A percentile compares a stretch with the other conserved stretches of the same genome.
phyloP scores from a whole-genome alignment of 2,888 invertebrate genomes.

The Hemithea aestivaria region DNA sequence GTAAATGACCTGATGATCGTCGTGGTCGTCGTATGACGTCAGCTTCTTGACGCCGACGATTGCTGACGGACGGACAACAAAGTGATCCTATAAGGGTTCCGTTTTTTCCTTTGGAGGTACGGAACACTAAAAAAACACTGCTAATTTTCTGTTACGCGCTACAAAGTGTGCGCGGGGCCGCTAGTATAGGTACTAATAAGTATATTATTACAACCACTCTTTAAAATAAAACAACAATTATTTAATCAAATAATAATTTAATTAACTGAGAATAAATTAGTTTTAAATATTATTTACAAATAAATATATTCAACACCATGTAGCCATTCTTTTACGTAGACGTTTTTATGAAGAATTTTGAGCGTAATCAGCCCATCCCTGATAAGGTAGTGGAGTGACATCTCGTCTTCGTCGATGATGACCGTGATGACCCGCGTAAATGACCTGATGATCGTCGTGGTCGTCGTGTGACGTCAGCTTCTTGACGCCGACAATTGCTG shows the following conservation, averaged over 20 bases:
- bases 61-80: no score
- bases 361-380: slow-evolving; percentile 65
- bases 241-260: slow-evolving; percentile 5
- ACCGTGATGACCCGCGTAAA: slow-evolving; percentile 81
- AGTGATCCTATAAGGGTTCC: no score
- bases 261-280: slow-evolving; percentile 13
- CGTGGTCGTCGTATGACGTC: slow-evolving; percentile 78
- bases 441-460: slow-evolving; percentile 78
- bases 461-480: slow-evolving; percentile 82
- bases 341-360: slow-evolving; percentile 5
- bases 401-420: slow-evolving; percentile 77
- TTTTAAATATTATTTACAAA: slow-evolving; percentile 4
- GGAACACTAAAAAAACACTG: no score
- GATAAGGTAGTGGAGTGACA: slow-evolving; percentile 68
- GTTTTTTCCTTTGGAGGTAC: no score
- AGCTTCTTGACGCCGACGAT: slow-evolving; percentile 87
- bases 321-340: no score
- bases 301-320: no score
- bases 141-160: no score
- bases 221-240: background rate
- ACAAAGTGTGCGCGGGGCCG: no score
- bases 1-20: slow-evolving; percentile 80
- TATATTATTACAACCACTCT: no score
- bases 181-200: no score
- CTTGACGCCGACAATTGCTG: slow-evolving; percentile 86